Evolutionary conservation across 35 echinoderm and acorn worm species (phyloP).

Genomic region (Heliocidaris erythrogramma): DNA sequence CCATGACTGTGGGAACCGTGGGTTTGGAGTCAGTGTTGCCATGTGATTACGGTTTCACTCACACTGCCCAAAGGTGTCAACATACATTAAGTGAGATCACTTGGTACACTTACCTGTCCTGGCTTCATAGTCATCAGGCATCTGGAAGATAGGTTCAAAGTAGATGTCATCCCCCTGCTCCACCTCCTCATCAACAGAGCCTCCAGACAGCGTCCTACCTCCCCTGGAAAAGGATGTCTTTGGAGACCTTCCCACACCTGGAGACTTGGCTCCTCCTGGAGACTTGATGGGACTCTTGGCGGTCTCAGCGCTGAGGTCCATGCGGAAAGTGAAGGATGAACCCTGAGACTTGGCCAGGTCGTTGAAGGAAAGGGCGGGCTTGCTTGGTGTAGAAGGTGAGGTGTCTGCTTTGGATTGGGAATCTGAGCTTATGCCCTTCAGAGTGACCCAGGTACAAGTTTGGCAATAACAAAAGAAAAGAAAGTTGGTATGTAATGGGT

Average conservation of each 20-base stretch:
- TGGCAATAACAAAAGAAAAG: neutral
- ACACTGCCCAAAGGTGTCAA: too few relatives aligned
- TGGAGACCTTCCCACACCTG: constrained; percentile 52
- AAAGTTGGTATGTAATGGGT: neutral
- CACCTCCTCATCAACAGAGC: constrained; percentile 49
- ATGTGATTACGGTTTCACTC: too few relatives aligned
- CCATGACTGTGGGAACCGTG: too few relatives aligned
- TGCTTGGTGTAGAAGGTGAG: neutral
- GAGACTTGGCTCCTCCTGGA: constrained; percentile 52
- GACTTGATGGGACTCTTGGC: constrained; percentile 65
- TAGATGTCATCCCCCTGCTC: constrained; percentile 79
- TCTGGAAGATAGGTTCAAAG: constrained; percentile 74
- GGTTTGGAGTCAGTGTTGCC: too few relatives aligned
- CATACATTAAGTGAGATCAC: neutral
- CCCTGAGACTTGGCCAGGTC: constrained; percentile 71
- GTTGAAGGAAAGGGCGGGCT: constrained; percentile 51
- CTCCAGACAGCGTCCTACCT: constrained; percentile 2
- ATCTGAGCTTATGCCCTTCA: neutral
- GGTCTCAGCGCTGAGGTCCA: constrained; percentile 56
- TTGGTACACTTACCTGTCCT: constrained; percentile 50
- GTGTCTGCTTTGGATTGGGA: neutral
- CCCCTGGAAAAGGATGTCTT: neutral
- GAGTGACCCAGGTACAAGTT: neutral
- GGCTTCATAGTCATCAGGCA: constrained; percentile 70
- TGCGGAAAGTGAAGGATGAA: constrained; percentile 64